Evolutionary conservation across 2,888 invertebrate species (phyloP), one percentile per base, ranked within the genome.

Genomic region (Ligdia adustata): DNA sequence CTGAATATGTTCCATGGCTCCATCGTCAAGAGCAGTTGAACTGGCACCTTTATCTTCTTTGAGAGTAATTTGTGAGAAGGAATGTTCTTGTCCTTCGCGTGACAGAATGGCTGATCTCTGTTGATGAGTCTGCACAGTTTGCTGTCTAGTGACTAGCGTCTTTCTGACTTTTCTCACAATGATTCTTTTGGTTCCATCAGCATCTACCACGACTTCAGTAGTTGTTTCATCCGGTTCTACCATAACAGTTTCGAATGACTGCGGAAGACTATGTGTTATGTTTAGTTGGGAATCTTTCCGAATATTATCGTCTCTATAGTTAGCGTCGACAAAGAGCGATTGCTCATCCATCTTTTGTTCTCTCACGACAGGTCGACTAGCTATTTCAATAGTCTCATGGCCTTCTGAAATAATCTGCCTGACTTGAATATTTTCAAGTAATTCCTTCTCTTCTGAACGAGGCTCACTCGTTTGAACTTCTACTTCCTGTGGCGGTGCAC

Each of bases 151-250:
- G 0, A 94, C 92, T 11, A 93, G 80, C 0, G 94, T 95, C 64
- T 93, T 92, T 40, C 94, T 92, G 3, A 95, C 73, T 78, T 95
- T 96, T 57, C 92, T 93, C 0, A 96, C 93, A 44, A 96, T 94
- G 35, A 96, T 95, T 58, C 95, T 91, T 68, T 94, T 95, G 0
- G 95, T 95, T 2, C 96, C 96, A 72, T 96, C 96, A 9, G 95
- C 92, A 64, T 95, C 95, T 0, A 94, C 92, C n/a, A 95, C 92
- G 2, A 96, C 94, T 81, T 95, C 95, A 0, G 96, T 96, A 0
- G 95, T 95, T 1, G 95, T 95, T 72, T 95, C 94, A 73, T 95
- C 95, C 0, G 96, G 96, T 74, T 96, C 95, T 0, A 95, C 93
- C 72, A 96, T 93, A 2, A 95, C 91, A 0, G 96, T 96, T 79